A percentile compares a stretch with the other conserved stretches of the same genome.
Conservation (phyloP, 2,888 invertebrate species). For the Drosophila yooni region DNA sequence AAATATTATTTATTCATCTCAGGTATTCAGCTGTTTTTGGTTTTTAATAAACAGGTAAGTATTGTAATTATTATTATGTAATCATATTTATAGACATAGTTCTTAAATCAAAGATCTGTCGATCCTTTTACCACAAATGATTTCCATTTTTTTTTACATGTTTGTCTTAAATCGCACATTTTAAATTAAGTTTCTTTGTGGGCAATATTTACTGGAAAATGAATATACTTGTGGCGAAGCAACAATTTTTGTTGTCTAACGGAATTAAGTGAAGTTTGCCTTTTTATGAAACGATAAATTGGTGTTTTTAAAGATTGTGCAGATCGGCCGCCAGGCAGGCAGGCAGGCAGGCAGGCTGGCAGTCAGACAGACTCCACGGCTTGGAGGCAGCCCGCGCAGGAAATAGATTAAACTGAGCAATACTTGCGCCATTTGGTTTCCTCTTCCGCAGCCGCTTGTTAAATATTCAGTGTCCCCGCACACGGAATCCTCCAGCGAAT, state of each 20-base stretch:
- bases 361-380: conserved; percentile 13
- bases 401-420: conserved; percentile 80
- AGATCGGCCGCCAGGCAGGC: conserved; percentile 36
- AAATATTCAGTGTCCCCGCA: conserved; percentile 65
- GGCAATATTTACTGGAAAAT: conserved; percentile 45
- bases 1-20: background rate
- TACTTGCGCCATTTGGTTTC: conserved; percentile 71
- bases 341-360: background rate
- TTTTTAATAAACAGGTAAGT: background rate
- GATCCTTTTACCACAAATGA: background rate
- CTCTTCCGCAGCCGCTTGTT: conserved; percentile 69
- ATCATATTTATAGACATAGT: background rate
- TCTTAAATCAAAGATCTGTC: background rate
- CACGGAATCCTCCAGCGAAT: conserved; percentile 44
- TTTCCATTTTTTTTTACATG: background rate
- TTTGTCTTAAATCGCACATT: background rate
- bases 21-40: background rate
- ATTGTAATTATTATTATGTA: background rate
- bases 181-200: conserved; percentile 41
- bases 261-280: conserved; percentile 76
- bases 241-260: conserved; percentile 40
- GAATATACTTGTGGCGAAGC: conserved; percentile 46
- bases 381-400: conserved; percentile 45
- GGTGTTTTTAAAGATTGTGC: conserved; percentile 78
- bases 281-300: conserved; percentile 83